Conservation (phyloP, 2,113 vertebrate species). For the Chlorodrepanis virens region DNA sequence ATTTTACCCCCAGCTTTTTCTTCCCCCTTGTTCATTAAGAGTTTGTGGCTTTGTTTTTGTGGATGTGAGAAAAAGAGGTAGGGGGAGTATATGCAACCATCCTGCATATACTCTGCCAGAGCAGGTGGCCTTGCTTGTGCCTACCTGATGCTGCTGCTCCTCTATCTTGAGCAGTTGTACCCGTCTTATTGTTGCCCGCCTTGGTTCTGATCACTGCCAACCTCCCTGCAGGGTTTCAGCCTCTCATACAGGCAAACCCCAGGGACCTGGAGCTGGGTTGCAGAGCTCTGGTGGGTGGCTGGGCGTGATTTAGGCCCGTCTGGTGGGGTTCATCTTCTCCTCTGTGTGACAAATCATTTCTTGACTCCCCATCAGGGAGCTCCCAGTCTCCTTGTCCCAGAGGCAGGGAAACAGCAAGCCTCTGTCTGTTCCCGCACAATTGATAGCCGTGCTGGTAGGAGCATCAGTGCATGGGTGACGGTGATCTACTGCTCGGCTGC, state of each 20-base stretch:
- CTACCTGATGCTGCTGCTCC: background rate
- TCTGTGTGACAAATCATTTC: constrained; percentile 22
- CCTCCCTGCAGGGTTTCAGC: background rate
- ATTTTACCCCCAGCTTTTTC: accelerated
- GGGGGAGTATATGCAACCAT: accelerated
- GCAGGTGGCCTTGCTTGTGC: background rate
- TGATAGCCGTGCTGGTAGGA: background rate
- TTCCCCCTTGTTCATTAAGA: background rate
- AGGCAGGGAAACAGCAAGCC: constrained; percentile 29
- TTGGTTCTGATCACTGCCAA: background rate
- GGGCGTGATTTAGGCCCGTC: constrained; percentile 49
- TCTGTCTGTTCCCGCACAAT: background rate
- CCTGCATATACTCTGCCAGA: background rate
- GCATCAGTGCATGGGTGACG: background rate
- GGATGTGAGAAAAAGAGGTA: no score
- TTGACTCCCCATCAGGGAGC: background rate
- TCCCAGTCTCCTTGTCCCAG: constrained; percentile 26
- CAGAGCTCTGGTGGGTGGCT: constrained; percentile 11
- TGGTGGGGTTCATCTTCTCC: background rate
- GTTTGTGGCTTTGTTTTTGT: background rate
- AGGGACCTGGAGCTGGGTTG: background rate
- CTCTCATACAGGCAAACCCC: background rate
- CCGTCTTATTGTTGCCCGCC: background rate
- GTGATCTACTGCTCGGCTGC: constrained; percentile 16
- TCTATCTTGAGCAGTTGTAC: background rate